phyloP scores from a whole-genome alignment of 1,140 invertebrate species.

The Physella acuta region DNA sequence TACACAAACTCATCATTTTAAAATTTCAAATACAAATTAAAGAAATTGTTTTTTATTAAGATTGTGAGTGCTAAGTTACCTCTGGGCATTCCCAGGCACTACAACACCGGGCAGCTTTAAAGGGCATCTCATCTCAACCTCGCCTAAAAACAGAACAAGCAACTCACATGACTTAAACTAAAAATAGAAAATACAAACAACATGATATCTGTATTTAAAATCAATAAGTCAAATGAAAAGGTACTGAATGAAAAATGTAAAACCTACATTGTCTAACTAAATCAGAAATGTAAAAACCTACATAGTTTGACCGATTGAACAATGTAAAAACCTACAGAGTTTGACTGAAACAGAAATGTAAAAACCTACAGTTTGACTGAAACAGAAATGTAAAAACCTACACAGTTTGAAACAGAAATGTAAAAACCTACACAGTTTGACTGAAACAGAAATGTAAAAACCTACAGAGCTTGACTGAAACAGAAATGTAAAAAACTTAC shows the following conservation, averaged over 20 bases:
- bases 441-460: background rate
- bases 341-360: background rate
- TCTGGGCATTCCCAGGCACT: constrained; percentile 22
- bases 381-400: background rate
- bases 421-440: background rate
- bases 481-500: constrained; percentile 12
- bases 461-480: background rate
- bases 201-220: background rate
- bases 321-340: background rate
- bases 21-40: background rate
- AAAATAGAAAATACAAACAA: background rate
- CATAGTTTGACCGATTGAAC: background rate
- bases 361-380: background rate
- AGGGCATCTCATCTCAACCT: constrained; percentile 13
- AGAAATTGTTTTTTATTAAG: background rate
- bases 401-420: too few relatives aligned
- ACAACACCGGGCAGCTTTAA: constrained; percentile 17
- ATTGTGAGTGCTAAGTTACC: background rate
- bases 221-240: background rate
- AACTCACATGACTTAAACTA: too few relatives aligned
- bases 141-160: constrained; percentile 2
- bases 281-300: background rate
- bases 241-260: background rate
- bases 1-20: background rate
- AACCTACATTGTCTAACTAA: background rate